Evolutionary conservation across 2,888 invertebrate genomes (phyloP).

Genomic region (Argyresthia goedartella): DNA sequence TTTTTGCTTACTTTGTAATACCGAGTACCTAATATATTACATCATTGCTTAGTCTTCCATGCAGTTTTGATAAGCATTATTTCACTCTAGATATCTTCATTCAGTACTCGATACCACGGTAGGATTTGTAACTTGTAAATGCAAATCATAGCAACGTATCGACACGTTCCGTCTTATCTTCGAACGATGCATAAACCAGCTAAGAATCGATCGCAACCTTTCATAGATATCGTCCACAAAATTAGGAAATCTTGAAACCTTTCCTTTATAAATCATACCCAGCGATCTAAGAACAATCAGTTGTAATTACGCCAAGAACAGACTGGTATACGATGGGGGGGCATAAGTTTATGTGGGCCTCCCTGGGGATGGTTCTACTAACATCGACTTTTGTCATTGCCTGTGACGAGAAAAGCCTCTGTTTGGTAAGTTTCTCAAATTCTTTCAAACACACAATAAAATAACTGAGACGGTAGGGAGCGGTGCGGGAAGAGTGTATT

Average conservation of each 20-base stretch:
- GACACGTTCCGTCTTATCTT: constrained; percentile 22
- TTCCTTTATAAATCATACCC: constrained; percentile 12
- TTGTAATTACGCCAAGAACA: constrained; percentile 13
- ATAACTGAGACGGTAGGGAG: no score
- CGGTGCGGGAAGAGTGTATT: no score
- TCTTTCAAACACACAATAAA: no score
- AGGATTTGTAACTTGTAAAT: not conserved
- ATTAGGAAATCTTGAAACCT: constrained; percentile 3
- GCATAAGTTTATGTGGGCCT: constrained; percentile 45
- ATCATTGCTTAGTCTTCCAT: no score
- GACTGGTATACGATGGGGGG: constrained; percentile 35
- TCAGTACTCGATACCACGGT: no score
- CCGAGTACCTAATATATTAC: no score
- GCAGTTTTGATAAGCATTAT: no score
- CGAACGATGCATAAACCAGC: constrained; percentile 1
- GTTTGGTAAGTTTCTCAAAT: constrained; percentile 37
- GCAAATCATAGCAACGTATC: constrained; percentile 10
- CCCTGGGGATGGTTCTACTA: constrained; percentile 35
- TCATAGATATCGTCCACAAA: not conserved
- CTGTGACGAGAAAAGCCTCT: constrained; percentile 46
- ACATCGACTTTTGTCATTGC: constrained; percentile 29
- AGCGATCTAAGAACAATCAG: constrained; percentile 15
- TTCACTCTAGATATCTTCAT: no score
- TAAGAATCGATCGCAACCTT: not conserved
- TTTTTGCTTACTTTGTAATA: no score